These are phyloP conservation scores for Ceratina japonica DNA, from an alignment of 1,140 invertebrate genomes.

Conservation along the genomic window DNA sequence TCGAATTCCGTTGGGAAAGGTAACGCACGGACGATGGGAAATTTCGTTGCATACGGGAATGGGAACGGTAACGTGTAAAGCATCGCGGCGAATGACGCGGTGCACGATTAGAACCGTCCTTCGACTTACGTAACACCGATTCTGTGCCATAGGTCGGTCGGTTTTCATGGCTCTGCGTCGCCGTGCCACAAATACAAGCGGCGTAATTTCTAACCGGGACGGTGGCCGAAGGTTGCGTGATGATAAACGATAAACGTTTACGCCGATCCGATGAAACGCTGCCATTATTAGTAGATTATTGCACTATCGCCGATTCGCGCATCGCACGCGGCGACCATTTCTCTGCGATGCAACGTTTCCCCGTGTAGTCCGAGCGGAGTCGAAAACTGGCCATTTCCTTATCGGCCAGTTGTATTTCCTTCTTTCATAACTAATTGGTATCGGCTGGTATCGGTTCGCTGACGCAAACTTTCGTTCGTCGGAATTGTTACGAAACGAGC, in stretches of 20 bases:
- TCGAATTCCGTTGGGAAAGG: too few species aligned
- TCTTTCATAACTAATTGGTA: too few species aligned
- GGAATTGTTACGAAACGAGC: too few species aligned
- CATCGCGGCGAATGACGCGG: background rate
- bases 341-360: too few species aligned
- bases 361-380: too few species aligned
- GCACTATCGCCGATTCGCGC: background rate
- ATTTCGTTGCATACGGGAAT: background rate
- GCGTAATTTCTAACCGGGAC: background rate
- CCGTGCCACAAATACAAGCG: background rate
- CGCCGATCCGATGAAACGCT: background rate
- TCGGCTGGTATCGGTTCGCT: too few species aligned
- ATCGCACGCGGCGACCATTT: too few species aligned
- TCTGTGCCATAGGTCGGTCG: background rate
- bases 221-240: background rate
- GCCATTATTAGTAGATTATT: background rate
- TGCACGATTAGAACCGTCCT: constrained; percentile 5
- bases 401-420: too few species aligned
- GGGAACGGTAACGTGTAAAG: background rate
- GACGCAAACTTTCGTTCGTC: too few species aligned
- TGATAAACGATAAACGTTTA: background rate
- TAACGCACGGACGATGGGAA: background rate
- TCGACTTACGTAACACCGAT: constrained; percentile 20
- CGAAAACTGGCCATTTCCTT: too few species aligned
- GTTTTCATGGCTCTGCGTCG: background rate